Evolutionary conservation across 2,113 vertebrate genomes (phyloP).

Genomic region (Lepus europaeus): DNA sequence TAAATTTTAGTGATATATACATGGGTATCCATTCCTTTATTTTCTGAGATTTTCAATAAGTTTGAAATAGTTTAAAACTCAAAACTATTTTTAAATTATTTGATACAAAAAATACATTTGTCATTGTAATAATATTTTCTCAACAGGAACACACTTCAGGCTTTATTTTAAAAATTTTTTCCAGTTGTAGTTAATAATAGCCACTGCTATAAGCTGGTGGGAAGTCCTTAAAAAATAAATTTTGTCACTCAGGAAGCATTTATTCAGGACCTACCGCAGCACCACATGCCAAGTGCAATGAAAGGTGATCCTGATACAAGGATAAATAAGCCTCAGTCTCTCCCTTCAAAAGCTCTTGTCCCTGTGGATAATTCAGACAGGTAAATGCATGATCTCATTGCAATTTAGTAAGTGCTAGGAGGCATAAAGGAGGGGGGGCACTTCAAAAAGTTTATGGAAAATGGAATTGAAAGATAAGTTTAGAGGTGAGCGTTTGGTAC

Average conservation of each 20-base stretch:
- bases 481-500: too few species aligned
- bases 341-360: not conserved
- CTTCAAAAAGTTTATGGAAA: too few species aligned
- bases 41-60: conserved; percentile 2
- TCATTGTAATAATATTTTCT: conserved; percentile 45
- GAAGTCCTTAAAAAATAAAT: conserved; percentile 53
- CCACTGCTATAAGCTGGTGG: not conserved
- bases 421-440: not conserved
- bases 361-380: not conserved
- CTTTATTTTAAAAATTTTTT: not conserved
- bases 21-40: not conserved
- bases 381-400: not conserved
- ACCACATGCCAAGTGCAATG: not conserved
- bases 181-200: conserved; percentile 32
- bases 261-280: not conserved
- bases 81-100: conserved; percentile 26
- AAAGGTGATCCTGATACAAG: not conserved
- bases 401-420: not conserved
- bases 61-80: conserved; percentile 28
- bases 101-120: conserved; percentile 36
- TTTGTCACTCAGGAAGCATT: not conserved
- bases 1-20: conserved; percentile 8
- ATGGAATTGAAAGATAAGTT: too few species aligned
- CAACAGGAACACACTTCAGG: conserved; percentile 48
- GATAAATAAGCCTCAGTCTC: not conserved